Percentiles rank a stretch among this genome's conserved stretches.
Conservation (phyloP, 2,113 vertebrate genomes). For the Numenius arquata region DNA sequence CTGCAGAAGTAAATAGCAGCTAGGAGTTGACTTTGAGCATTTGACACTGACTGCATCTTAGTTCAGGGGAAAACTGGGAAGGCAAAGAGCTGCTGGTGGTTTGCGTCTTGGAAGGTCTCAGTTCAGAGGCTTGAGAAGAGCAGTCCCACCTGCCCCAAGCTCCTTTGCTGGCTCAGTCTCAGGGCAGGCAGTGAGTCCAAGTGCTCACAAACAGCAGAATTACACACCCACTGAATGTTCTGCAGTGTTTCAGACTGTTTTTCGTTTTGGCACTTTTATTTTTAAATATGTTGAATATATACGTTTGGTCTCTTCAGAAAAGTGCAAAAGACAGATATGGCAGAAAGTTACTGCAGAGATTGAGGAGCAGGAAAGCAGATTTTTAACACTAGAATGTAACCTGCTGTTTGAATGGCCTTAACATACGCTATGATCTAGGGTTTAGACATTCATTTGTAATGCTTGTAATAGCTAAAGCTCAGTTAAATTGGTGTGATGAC, state of each 20-base stretch:
- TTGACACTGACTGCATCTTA: rapidly evolving
- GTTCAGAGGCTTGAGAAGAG: not conserved
- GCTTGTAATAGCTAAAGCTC: not conserved
- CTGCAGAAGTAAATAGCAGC: not conserved
- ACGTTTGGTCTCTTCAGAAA: not conserved
- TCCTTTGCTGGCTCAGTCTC: not conserved
- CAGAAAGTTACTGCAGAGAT: not conserved
- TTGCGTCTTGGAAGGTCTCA: not conserved
- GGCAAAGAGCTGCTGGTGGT: not conserved
- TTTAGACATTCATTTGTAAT: not conserved
- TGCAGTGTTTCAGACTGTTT: rapidly evolving
- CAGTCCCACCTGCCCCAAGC: rapidly evolving
- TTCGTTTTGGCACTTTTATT: not conserved
- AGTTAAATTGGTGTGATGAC: not conserved
- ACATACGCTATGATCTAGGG: not conserved
- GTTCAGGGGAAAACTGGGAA: not conserved
- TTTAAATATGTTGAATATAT: not conserved
- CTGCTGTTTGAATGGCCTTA: not conserved
- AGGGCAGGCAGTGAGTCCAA: not conserved
- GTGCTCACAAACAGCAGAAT: not conserved
- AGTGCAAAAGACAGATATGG: not conserved
- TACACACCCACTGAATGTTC: not conserved
- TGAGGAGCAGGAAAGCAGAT: not conserved
- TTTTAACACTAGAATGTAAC: not conserved
- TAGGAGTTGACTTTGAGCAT: not conserved